Evolutionary conservation across 2,113 vertebrate genomes (phyloP).

Genomic region (Megalops atlanticus): DNA sequence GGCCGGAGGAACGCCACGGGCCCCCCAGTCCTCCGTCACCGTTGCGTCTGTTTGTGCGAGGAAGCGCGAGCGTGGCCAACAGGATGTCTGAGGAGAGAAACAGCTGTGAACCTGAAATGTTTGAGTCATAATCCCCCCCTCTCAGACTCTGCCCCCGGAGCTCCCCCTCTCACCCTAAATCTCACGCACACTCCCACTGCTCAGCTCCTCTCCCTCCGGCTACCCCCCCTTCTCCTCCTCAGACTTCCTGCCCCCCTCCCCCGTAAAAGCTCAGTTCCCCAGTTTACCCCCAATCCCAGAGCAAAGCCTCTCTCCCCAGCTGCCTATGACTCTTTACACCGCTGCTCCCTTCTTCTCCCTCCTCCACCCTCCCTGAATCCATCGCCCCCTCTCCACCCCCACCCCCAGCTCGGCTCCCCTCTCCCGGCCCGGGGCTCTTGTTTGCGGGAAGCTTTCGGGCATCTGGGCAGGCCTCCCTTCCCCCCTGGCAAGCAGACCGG

Average conservation of each 20-base stretch:
- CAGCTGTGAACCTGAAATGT: conserved; percentile 1
- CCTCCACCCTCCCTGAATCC: not conserved
- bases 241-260: no score
- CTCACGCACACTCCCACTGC: not conserved
- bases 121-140: not conserved
- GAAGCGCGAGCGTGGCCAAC: not conserved
- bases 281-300: no score
- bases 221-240: not conserved
- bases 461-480: conserved; percentile 50
- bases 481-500: conserved; percentile 60
- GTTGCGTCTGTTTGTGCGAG: not conserved
- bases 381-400: not conserved
- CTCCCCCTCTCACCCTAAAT: not conserved
- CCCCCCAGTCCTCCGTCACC: not conserved
- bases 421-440: not conserved
- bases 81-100: not conserved
- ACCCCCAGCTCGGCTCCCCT: conserved; percentile 24
- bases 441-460: conserved; percentile 22
- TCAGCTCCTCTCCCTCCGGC: conserved; percentile 22
- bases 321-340: conserved; percentile 2
- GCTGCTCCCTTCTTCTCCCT: not conserved
- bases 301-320: conserved; percentile 9
- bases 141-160: not conserved
- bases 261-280: no score
- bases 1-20: not conserved